These are phyloP conservation scores for Pseudococcus jackbeardsleyi DNA, from an alignment of 2,888 invertebrate species.

Conservation along the genomic window DNA sequence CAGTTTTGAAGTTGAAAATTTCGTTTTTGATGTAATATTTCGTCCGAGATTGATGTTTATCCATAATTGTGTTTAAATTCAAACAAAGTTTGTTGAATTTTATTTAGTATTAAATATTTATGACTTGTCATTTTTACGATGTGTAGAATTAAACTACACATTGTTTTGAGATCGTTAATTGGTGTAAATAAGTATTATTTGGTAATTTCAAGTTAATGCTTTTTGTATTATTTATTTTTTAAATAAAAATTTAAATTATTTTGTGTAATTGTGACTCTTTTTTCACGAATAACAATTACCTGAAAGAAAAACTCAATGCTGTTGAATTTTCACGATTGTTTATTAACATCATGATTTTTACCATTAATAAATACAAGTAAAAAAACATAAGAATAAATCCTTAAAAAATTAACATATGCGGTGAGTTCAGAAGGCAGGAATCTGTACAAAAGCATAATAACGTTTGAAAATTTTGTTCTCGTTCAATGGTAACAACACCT, in stretches of 20 bases:
- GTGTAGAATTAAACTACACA: background rate
- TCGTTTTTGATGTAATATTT: background rate
- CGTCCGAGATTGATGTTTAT: background rate
- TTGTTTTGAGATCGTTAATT: background rate
- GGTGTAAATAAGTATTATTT: constrained; percentile 26
- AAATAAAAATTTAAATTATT: background rate
- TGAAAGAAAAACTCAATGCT: background rate
- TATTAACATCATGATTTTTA: background rate
- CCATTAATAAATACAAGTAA: background rate
- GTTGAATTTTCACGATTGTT: background rate
- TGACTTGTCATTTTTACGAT: background rate
- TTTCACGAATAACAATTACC: background rate
- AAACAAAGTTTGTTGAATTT: background rate
- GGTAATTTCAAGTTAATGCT: constrained; percentile 8
- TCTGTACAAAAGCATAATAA: background rate
- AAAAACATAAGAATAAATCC: background rate
- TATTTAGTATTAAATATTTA: background rate
- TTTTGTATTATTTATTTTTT: constrained; percentile 39
- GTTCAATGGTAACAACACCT: background rate
- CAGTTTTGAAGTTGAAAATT: background rate
- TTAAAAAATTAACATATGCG: background rate
- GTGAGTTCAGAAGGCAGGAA: background rate
- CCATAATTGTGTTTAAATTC: background rate
- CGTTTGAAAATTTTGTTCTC: background rate
- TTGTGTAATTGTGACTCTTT: background rate